phyloP scores from a whole-genome alignment of 2,888 invertebrate genomes.

The Epinotia nisella region DNA sequence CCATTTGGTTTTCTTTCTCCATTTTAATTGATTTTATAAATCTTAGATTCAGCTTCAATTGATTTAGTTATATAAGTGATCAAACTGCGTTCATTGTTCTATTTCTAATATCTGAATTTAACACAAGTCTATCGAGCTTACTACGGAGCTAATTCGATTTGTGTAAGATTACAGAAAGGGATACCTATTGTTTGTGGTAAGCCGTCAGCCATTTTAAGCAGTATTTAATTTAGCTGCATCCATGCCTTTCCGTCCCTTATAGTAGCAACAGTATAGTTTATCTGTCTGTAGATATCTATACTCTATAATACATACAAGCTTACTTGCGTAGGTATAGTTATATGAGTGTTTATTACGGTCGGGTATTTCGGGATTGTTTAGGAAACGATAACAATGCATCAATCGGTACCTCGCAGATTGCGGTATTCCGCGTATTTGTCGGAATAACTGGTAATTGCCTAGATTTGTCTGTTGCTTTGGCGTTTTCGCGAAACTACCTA shows the following conservation, averaged over 20 bases:
- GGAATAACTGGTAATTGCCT: neutral
- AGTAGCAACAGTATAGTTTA: no score
- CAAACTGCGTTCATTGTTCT: neutral
- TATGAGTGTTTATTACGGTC: conserved; percentile 9
- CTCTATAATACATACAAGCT: neutral
- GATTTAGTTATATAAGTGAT: neutral
- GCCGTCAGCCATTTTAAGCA: no score
- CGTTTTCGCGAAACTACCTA: conserved; percentile 3
- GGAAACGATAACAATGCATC: conserved; percentile 18
- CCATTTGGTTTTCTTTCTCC: conserved; percentile 72
- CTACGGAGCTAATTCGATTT: no score
- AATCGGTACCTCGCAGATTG: conserved; percentile 7
- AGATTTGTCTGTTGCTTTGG: neutral
- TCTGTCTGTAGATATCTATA: no score
- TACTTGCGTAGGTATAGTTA: conserved; percentile 3
- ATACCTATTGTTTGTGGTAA: no score
- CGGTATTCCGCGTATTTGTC: conserved; percentile 11
- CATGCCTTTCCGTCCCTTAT: no score
- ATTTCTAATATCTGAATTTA: neutral
- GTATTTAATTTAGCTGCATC: no score
- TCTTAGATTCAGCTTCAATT: neutral
- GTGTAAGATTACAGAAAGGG: no score
- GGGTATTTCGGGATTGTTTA: conserved; percentile 24
- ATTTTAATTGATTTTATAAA: conserved; percentile 38
- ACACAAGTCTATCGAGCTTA: no score